Evolutionary conservation across 2,888 invertebrate species (phyloP).

Genomic region (Strigamia maritima): DNA sequence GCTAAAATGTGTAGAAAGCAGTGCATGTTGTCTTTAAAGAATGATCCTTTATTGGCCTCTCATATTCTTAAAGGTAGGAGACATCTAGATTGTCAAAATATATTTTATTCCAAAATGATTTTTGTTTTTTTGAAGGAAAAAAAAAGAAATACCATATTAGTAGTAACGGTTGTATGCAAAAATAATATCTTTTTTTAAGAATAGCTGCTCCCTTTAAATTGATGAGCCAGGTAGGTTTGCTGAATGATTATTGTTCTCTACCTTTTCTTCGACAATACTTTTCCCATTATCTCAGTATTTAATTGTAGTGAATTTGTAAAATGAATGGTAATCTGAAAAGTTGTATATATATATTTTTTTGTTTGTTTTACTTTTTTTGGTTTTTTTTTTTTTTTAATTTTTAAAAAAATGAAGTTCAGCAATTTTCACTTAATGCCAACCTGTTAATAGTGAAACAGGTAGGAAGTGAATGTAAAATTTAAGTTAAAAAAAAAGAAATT

Average conservation of each 20-base stretch:
- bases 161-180: not conserved
- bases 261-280: constrained; percentile 8
- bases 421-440: not conserved
- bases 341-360: not conserved
- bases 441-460: constrained; percentile 15
- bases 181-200: constrained; percentile 1
- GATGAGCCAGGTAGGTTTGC: constrained; percentile 15
- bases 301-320: constrained; percentile 15
- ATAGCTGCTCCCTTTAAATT: constrained; percentile 23
- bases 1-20: not conserved
- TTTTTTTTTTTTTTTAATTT: not conserved
- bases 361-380: not conserved
- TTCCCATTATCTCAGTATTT: not conserved
- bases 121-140: not conserved
- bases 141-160: not conserved
- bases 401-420: constrained; percentile 12
- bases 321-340: not conserved
- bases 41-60: constrained; percentile 15
- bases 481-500: not conserved
- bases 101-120: not conserved
- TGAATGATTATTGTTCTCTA: constrained; percentile 16
- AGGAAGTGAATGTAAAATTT: not conserved
- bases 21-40: not conserved
- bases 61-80: constrained; percentile 16
- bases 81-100: not conserved